Evolutionary conservation across 2,797 vertebrate species (phyloP), one percentile per base, ranked within the genome.

Genomic region (Taeniopygia guttata): DNA sequence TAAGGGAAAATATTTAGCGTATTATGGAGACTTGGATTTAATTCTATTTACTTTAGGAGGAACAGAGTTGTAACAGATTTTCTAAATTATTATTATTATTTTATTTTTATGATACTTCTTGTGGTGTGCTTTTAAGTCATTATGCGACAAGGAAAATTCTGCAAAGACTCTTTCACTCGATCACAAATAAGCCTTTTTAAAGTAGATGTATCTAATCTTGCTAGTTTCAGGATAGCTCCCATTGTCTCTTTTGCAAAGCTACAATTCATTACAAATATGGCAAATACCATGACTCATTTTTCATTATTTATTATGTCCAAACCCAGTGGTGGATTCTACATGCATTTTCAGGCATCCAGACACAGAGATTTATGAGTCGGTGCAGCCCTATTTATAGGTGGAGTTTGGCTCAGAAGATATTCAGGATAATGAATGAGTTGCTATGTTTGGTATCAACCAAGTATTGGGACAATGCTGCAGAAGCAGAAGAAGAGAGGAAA

Each of bases 241-340:
- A 89, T 95, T 95, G 90, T 93, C 66, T 89, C 38, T 87, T 93
- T 95, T 62, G 64, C 62, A 2, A 89, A 88, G 78, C 78, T 83
- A 87, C 82, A 95, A 94, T 96, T 95, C 82, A 92, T 96, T 95
- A 91, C 84, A 91, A 95, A 89, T 87, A 89, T 80, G 84, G 89
- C 84, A 87, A 87, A 56, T 51, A 87, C 82, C 49, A 70, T 75
- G 85, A 25, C 93, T 93, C 89, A 94, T 95, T 95, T 94, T 96
- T 96, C 93, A 94, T 94, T 95, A 94, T 95, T 92, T 94, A 92
- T 94, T 95, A 81, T 76, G 91, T 94, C 87, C 79, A 87, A 94
- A 88, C 19, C n/a, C 46, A 75, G 66, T 91, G 69, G 87, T 91
- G 64, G 73, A 92, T 95, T 93, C 72, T 79, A 78, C 49, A 76